Conservation (phyloP, 2,113 vertebrate genomes). For the Cairina moschata region DNA sequence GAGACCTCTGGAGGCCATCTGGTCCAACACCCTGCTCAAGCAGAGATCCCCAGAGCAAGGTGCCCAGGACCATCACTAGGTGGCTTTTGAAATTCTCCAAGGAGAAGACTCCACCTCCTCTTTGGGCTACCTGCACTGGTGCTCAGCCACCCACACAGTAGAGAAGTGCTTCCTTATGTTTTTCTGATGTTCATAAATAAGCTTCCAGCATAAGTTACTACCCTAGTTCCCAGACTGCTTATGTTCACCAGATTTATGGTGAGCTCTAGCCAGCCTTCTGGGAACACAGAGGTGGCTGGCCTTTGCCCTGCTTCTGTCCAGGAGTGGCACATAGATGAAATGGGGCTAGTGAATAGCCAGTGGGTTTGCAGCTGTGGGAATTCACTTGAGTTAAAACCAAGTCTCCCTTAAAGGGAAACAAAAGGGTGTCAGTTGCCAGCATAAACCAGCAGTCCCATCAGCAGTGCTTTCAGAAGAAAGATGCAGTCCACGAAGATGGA, state of each 20-base stretch:
- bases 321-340: background rate
- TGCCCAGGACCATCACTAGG: too few relatives aligned
- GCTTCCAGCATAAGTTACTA: background rate
- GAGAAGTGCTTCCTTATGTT: background rate
- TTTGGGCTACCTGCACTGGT: background rate
- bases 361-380: background rate
- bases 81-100: background rate
- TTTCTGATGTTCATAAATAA: background rate
- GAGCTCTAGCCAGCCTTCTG: background rate
- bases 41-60: background rate
- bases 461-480: background rate
- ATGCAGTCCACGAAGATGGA: rapidly evolving
- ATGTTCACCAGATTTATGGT: background rate
- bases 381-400: background rate
- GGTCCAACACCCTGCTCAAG: background rate
- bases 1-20: background rate
- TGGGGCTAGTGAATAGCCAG: background rate
- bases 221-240: background rate
- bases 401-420: background rate
- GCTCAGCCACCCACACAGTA: background rate
- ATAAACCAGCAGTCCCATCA: rapidly evolving
- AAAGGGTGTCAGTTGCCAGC: background rate
- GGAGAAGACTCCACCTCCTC: background rate
- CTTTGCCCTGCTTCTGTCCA: background rate
- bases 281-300: background rate